Conservation (phyloP, 64 coral and sea anemone species). For the Montipora efflorescens region DNA sequence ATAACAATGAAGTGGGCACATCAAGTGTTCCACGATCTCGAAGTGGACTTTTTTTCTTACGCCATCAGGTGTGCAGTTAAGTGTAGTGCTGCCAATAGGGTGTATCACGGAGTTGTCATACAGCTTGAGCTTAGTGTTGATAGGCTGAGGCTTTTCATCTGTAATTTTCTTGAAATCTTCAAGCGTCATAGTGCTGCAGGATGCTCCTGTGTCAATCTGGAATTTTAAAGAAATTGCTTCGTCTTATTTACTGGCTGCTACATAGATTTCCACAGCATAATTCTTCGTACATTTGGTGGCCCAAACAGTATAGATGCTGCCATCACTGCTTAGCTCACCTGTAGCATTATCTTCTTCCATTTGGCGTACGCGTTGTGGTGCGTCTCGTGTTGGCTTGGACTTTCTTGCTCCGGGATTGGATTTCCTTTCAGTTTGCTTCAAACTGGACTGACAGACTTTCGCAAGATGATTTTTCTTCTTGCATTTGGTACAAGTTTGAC, state of each 20-base stretch:
- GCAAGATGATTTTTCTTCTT: not conserved
- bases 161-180: slow-evolving; percentile 44
- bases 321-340: not conserved
- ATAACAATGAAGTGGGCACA: slow-evolving; percentile 10
- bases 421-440: not conserved
- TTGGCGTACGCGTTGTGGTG: not conserved
- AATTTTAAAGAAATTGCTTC: slow-evolving; percentile 12
- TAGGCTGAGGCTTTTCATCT: slow-evolving; percentile 7
- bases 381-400: not conserved
- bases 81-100: slow-evolving; percentile 47
- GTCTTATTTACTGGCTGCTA: not conserved
- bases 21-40: slow-evolving; percentile 3
- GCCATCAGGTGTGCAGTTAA: slow-evolving; percentile 29
- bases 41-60: slow-evolving; percentile 25
- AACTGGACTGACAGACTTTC: not conserved
- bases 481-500: not conserved
- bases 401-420: not conserved
- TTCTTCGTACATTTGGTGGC: slow-evolving; percentile 17
- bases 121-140: slow-evolving; percentile 27
- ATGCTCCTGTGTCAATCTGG: slow-evolving; percentile 45
- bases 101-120: slow-evolving; percentile 49
- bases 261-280: not conserved
- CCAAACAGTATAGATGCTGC: not conserved
- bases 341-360: not conserved
- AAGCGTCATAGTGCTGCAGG: slow-evolving; percentile 51